These are phyloP conservation scores for Leptinotarsa haldemani DNA, from an alignment of 2,888 invertebrate genomes.

Conservation along the genomic window DNA sequence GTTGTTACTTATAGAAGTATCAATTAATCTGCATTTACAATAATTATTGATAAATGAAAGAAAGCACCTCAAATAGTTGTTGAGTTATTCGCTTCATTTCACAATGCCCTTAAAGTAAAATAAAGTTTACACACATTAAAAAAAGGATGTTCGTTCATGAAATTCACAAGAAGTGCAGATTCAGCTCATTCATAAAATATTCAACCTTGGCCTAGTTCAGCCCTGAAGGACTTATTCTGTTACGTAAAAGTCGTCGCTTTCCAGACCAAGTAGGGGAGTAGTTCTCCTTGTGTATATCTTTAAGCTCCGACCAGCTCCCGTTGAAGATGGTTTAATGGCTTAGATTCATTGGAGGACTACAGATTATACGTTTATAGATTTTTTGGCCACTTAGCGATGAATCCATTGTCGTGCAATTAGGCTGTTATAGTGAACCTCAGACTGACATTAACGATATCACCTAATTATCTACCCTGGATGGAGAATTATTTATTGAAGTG, in stretches of 20 bases:
- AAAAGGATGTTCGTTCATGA: not conserved
- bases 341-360: slow-evolving; percentile 39
- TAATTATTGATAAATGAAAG: not conserved
- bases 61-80: not conserved
- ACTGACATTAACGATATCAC: not conserved
- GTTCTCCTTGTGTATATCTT: not conserved
- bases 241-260: not conserved
- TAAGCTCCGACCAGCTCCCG: slow-evolving; percentile 21
- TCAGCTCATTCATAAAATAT: not conserved
- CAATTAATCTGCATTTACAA: not conserved
- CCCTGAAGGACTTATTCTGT: not conserved
- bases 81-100: too few species aligned
- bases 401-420: slow-evolving; percentile 1
- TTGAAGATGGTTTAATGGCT: slow-evolving; percentile 40
- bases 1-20: not conserved
- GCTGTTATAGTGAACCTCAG: not conserved
- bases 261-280: not conserved
- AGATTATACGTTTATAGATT: slow-evolving; percentile 29
- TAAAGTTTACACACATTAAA: not conserved
- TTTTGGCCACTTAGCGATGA: slow-evolving; percentile 26
- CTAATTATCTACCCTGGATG: not conserved
- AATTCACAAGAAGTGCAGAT: not conserved
- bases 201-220: not conserved
- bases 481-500: not conserved
- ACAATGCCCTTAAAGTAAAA: too few species aligned